A percentile compares a stretch with the other conserved stretches of the same genome.
phyloP scores from a whole-genome alignment of 2,113 vertebrate species.

The Calyptomena viridis region DNA sequence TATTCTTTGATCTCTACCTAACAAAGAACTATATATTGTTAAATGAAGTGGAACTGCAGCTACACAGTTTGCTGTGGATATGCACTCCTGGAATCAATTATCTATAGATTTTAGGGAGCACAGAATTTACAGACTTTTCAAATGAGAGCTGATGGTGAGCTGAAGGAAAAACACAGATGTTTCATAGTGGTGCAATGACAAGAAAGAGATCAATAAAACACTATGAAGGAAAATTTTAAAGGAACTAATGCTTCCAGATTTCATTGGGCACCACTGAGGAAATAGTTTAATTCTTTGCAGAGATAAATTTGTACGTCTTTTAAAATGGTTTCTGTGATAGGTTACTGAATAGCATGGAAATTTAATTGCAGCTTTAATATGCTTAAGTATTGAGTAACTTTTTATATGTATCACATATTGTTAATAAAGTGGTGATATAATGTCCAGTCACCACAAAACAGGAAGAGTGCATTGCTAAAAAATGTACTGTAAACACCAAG shows the following conservation, averaged over 20 bases:
- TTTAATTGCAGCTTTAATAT: not conserved
- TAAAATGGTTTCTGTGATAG: not conserved
- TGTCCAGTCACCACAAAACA: not conserved
- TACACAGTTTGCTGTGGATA: conserved; percentile 55
- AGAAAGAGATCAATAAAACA: conserved; percentile 64
- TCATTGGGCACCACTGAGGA: not conserved
- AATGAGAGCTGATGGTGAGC: conserved; percentile 49
- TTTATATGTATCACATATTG: not conserved
- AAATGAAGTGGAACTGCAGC: conserved; percentile 66
- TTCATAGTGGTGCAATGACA: conserved; percentile 56
- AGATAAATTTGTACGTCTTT: not conserved
- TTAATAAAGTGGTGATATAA: not conserved
- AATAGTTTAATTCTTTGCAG: conserved; percentile 42
- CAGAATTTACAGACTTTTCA: conserved; percentile 68
- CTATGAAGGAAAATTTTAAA: conserved; percentile 43
- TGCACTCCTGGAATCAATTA: conserved; percentile 70
- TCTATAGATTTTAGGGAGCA: conserved; percentile 56
- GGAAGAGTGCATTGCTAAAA: not conserved
- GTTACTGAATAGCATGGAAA: not conserved
- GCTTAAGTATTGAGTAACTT: not conserved
- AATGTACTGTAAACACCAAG: not conserved
- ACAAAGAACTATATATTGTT: conserved; percentile 60
- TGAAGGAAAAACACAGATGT: conserved; percentile 65
- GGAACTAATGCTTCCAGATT: conserved; percentile 63
- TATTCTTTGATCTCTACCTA: conserved; percentile 69